Conservation (phyloP, 1,140 invertebrate genomes). For the Drosophila triauraria region DNA sequence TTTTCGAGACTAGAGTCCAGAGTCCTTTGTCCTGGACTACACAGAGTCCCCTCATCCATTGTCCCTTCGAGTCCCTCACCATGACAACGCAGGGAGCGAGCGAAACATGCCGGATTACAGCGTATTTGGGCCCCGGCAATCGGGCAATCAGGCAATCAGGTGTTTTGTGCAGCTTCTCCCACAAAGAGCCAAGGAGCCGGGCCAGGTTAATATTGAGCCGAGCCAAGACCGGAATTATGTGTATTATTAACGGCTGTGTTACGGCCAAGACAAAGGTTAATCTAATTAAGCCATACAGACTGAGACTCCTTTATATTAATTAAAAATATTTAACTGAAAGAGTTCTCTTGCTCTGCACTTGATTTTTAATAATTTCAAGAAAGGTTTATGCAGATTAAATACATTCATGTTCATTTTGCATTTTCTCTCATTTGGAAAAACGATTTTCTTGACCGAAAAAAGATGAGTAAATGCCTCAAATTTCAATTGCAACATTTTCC, state of each 20-base stretch:
- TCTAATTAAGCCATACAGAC: too few relatives aligned
- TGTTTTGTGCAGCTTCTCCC: slow-evolving; percentile 11
- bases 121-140: slow-evolving; percentile 8
- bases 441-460: too few relatives aligned
- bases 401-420: not conserved
- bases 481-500: not conserved
- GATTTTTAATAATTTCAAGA: too few relatives aligned
- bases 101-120: slow-evolving; percentile 8
- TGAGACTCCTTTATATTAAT: too few relatives aligned
- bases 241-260: slow-evolving; percentile 13
- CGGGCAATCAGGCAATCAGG: slow-evolving; percentile 14
- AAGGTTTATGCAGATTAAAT: too few relatives aligned
- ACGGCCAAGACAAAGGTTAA: not conserved
- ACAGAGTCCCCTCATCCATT: not conserved
- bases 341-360: too few relatives aligned
- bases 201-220: slow-evolving; percentile 15
- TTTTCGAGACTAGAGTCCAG: slow-evolving; percentile 3
- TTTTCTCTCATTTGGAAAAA: not conserved
- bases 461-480: not conserved
- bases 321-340: too few relatives aligned
- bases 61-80: slow-evolving; percentile 1
- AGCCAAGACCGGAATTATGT: slow-evolving; percentile 1
- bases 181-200: not conserved
- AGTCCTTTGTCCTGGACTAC: not conserved
- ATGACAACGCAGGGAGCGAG: slow-evolving; percentile 1